phyloP scores from a whole-genome alignment of 2,888 invertebrate genomes.

The Calephelis perditalis region DNA sequence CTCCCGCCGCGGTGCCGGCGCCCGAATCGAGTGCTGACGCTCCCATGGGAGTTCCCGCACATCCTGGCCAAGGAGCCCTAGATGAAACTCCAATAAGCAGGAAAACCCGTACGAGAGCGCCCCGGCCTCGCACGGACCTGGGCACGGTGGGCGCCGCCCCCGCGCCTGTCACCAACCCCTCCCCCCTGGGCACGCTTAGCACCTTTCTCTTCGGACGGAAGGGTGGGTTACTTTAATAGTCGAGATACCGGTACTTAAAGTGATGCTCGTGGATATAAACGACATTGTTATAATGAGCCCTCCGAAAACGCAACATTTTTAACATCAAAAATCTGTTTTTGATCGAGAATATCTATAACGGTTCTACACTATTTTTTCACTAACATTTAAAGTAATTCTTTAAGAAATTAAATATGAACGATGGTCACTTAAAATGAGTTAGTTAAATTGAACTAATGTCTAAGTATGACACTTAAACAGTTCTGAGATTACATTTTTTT shows the following conservation, averaged over 20 bases:
- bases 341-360: too few species aligned
- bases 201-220: conserved; percentile 90
- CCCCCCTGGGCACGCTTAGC: conserved; percentile 86
- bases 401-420: too few species aligned
- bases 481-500: too few species aligned
- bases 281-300: conserved; percentile 1
- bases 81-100: conserved; percentile 45
- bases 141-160: conserved; percentile 55
- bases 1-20: conserved; percentile 55
- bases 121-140: conserved; percentile 62
- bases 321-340: neutral
- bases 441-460: too few species aligned
- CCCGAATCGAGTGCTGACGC: conserved; percentile 44
- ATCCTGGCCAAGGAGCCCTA: conserved; percentile 79
- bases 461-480: too few species aligned
- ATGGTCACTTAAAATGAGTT: too few species aligned
- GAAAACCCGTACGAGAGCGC: conserved; percentile 55
- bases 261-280: neutral
- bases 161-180: conserved; percentile 44
- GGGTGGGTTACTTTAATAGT: conserved; percentile 82
- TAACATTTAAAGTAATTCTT: too few species aligned
- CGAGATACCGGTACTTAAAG: conserved; percentile 10
- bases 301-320: conserved; percentile 2
- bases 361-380: too few species aligned
- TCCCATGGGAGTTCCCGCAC: conserved; percentile 78